Evolutionary conservation across 1,140 invertebrate species (phyloP), one percentile per base, ranked within the genome.

Genomic region (Drosophila dunni): DNA sequence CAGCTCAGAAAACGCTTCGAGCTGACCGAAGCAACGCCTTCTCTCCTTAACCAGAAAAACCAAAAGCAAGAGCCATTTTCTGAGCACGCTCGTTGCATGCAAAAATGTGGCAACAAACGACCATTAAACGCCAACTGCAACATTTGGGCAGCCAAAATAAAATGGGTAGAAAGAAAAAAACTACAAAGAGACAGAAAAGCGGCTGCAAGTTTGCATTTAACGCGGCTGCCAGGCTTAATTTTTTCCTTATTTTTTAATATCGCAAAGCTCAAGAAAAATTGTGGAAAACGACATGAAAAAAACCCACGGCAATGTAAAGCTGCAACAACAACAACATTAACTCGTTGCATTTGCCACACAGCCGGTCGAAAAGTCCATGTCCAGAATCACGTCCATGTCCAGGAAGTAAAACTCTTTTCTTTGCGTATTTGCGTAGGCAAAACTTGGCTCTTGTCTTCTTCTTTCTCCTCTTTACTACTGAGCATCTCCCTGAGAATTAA

Each of bases 191-290:
- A 38, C 15, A 61, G 44, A 60, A 60, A 58, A 70, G 58, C 77
- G 73, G 83, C 75, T 88, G 79, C 77, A 83, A 88, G 83, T 88
- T 88, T 83, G 80, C 83, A 83, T 88, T 89, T 88, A 89, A 80
- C 80, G 84, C 84, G 84, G 84, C 85, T 89, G 84, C 84, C 81
- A 89, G 84, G 84, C 84, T 89, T 89, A 90, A 89, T 89, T 89
- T 89, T 89, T 90, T 84, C 57, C 74, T 88, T 83, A 67, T 79
- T 86, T 29, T 88, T 88, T 89, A 80, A 88, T 88, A 86, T 79
- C 76, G 75, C 83, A 86, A 70, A 67, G 60, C 67, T 67, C 72
- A 61, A 68, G 65, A 61, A 67, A 79, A 82, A 68, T 48, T 60
- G 53, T 29, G 36, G 60, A 58, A 61, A 70, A 51, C 72, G 80